phyloP scores from a whole-genome alignment of 2,113 vertebrate species.

The Uria aalge region DNA sequence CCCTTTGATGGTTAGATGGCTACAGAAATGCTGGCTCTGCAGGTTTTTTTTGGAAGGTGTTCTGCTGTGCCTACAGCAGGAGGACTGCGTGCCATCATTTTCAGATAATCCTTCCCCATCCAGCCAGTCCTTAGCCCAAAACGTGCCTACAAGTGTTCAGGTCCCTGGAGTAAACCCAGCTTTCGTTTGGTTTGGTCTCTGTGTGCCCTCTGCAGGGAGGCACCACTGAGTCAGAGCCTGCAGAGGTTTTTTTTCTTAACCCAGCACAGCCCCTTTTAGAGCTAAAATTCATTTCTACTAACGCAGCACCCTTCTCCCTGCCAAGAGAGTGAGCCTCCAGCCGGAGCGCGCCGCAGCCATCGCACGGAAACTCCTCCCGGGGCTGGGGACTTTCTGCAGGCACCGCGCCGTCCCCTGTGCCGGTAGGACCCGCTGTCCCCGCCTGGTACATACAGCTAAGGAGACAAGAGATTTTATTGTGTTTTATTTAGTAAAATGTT shows the following conservation, averaged over 20 bases:
- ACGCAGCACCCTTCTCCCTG: neutral
- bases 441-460: conserved; percentile 59
- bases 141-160: neutral
- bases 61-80: neutral
- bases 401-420: neutral
- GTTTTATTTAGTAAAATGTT: conserved; percentile 99
- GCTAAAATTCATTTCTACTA: neutral
- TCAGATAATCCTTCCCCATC: neutral
- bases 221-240: neutral
- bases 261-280: neutral
- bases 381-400: neutral
- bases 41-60: neutral
- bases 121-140: neutral
- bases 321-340: neutral
- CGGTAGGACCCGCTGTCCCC: neutral
- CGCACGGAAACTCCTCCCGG: accelerated
- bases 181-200: neutral
- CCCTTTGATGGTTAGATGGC: neutral
- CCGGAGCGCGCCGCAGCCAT: accelerated
- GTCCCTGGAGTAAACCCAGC: neutral
- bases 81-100: neutral
- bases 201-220: neutral
- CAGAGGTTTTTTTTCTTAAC: neutral
- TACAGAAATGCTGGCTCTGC: neutral
- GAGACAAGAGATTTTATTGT: conserved; percentile 80